Evolutionary conservation across 2,113 vertebrate species (phyloP), one percentile per base, ranked within the genome.

Genomic region (Ammospiza nelsoni): DNA sequence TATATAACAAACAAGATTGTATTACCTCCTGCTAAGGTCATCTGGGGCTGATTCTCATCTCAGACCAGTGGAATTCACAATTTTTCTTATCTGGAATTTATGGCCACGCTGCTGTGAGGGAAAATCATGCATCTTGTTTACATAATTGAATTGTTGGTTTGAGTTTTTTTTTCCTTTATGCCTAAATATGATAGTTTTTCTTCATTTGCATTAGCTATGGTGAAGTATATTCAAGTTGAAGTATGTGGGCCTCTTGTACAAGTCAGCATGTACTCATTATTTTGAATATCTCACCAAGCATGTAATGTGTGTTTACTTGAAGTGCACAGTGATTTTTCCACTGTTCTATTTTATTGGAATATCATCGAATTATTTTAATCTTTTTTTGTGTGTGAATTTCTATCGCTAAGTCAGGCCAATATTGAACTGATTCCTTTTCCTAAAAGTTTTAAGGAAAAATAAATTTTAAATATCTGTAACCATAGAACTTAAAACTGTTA

Each of bases 151-250:
- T 35, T 73, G 33, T 27, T 35, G 9, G 15, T 2, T 14, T 51
- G 5, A 2, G 6, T 0, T 1, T 58, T 29, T 61, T 61, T 62
- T 41, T 5, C 4, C 33, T 77, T 89, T 62, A 48, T 66, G 9
- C 8, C 12, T 78, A 87, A 77, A 74, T 81, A 61, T 24, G 35
- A 62, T 49, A 31, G 5, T 35, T 83, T 72, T 77, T 59, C 43
- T 92, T 79, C 22, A 61, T 89, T 89, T 96, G n/a, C 43, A 49
- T 89, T 90, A 84, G 13, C 57, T 59, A 2, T 6, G 25, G 15
- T 92, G 76, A 93, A 75, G 22, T 54, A 44, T 81, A 89, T 81
- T 86, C 25, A 78, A 78, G 11, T 8, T 65, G 73, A 93, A 96
- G 17, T 88, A 62, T 55, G 18, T 29, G 59, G 58, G 35, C 9